A percentile compares a stretch with the other conserved stretches of the same genome.
These are phyloP conservation scores for Axea sp. DNA, from an alignment of 2,888 invertebrate species.

Conservation along the genomic window DNA sequence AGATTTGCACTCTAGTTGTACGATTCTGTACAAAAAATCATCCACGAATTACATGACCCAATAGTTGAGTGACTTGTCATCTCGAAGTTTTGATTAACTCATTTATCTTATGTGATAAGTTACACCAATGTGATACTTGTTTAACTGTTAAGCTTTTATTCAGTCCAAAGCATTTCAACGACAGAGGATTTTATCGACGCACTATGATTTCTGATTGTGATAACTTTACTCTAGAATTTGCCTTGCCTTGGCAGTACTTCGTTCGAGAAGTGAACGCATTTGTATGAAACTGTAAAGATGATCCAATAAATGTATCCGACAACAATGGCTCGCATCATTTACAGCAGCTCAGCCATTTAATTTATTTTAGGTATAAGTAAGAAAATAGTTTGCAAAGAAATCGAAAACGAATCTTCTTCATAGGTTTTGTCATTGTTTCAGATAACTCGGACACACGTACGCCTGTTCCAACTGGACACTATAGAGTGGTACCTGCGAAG, in stretches of 20 bases:
- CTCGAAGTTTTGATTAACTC: constrained; percentile 1
- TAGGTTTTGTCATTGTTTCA: constrained; percentile 37
- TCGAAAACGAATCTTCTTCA: not conserved
- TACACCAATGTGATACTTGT: constrained; percentile 53
- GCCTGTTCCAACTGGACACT: constrained; percentile 1
- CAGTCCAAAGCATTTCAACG: constrained; percentile 47
- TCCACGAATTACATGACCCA: constrained; percentile 4
- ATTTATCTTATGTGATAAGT: constrained; percentile 49
- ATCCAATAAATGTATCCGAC: constrained; percentile 46
- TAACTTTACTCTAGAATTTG: constrained; percentile 16
- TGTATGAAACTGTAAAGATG: constrained; percentile 42
- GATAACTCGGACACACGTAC: constrained; percentile 1
- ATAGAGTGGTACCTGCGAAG: constrained; percentile 41
- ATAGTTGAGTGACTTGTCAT: not conserved
- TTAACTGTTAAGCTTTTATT: constrained; percentile 29
- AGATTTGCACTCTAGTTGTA: constrained; percentile 18
- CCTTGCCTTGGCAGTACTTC: constrained; percentile 25
- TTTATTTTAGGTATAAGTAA: constrained; percentile 12
- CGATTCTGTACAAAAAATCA: constrained; percentile 35
- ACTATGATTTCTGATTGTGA: constrained; percentile 37
- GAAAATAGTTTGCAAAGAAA: not conserved
- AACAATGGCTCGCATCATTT: constrained; percentile 24
- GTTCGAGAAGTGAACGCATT: constrained; percentile 27
- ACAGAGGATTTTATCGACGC: not conserved
- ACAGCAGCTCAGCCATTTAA: not conserved